phyloP scores from a whole-genome alignment of 2,113 vertebrate species.

The Periophthalmodon schlosseri region DNA sequence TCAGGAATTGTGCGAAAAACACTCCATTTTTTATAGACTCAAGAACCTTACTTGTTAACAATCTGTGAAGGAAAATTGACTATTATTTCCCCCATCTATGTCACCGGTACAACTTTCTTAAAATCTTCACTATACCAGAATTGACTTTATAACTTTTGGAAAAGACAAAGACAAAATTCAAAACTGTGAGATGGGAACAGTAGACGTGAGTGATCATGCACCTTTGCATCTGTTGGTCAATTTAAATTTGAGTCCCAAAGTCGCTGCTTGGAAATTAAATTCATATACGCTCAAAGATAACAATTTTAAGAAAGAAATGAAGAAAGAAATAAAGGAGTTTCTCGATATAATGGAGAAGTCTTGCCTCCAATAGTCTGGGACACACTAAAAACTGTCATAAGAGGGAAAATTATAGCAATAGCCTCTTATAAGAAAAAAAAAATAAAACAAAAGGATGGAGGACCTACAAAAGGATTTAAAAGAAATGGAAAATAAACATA shows the following conservation, averaged over 20 bases:
- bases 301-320: not conserved
- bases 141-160: not conserved
- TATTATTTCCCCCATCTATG: not conserved
- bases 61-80: not conserved
- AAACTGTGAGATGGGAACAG: not conserved
- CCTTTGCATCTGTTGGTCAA: too few relatives aligned
- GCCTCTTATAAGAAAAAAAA: too few relatives aligned
- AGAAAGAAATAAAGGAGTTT: not conserved
- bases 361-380: not conserved
- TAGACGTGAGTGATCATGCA: not conserved
- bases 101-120: too few relatives aligned
- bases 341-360: not conserved
- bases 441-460: too few relatives aligned
- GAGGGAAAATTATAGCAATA: too few relatives aligned
- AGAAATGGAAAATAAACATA: not conserved
- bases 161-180: not conserved
- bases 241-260: too few relatives aligned
- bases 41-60: not conserved
- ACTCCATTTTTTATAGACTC: not conserved
- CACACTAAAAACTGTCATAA: not conserved
- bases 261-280: too few relatives aligned
- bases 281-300: not conserved
- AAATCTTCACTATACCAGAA: not conserved
- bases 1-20: conserved; percentile 21
- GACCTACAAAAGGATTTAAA: too few relatives aligned